These are phyloP conservation scores for Regulus satrapa DNA, from an alignment of 2,113 vertebrate genomes.

Conservation along the genomic window DNA sequence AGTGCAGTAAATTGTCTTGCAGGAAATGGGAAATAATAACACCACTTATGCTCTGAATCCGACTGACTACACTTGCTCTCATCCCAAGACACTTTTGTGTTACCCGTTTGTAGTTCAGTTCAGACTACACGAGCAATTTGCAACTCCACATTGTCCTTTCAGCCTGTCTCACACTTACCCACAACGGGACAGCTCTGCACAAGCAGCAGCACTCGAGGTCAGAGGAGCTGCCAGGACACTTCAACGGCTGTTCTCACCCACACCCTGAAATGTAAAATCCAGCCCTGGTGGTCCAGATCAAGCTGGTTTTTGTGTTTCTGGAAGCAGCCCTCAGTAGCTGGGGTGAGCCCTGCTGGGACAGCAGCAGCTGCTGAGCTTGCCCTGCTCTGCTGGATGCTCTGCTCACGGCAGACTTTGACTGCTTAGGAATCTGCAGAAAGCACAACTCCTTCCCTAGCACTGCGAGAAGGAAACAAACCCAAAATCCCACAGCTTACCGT, in stretches of 20 bases:
- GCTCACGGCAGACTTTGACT: background rate
- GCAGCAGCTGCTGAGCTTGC: background rate
- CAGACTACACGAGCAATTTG: background rate
- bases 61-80: background rate
- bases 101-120: background rate
- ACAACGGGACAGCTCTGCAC: rapidly evolving
- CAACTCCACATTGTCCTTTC: background rate
- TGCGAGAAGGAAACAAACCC: background rate
- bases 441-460: background rate
- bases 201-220: background rate
- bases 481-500: rapidly evolving
- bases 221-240: background rate
- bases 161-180: no score
- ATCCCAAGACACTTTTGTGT: background rate
- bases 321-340: rapidly evolving
- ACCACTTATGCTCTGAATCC: background rate
- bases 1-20: background rate
- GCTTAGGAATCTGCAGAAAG: background rate
- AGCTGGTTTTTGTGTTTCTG: background rate
- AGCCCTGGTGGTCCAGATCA: background rate
- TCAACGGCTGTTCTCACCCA: background rate
- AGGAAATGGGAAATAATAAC: slow-evolving; percentile 15
- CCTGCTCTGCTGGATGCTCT: background rate
- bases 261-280: background rate
- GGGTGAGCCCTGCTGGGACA: background rate